Percentiles rank a stretch among this genome's conserved stretches.
Evolutionary conservation across 2,888 invertebrate species (phyloP).

Genomic region (Cosmia trapezina): DNA sequence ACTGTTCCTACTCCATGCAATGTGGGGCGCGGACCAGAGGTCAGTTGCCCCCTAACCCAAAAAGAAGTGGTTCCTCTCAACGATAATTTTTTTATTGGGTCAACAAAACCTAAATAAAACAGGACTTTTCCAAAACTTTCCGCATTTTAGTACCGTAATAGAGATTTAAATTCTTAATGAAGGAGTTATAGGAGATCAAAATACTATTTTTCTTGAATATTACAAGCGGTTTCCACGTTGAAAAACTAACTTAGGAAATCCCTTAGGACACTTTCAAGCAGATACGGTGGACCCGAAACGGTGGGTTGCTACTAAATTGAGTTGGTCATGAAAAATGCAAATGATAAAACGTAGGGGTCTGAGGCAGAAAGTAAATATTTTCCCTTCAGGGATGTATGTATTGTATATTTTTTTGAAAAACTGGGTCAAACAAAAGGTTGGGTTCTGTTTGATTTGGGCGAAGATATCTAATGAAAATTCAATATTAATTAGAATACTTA

Average conservation of each 20-base stretch:
- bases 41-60: no score
- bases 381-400: conserved; percentile 36
- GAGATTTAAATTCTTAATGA: conserved; percentile 42
- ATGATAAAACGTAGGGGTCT: conserved; percentile 65
- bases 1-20: no score
- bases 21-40: no score
- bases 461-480: conserved; percentile 48
- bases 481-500: conserved; percentile 52
- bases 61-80: neutral
- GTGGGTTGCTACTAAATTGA: conserved; percentile 69
- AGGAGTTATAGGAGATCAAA: conserved; percentile 58
- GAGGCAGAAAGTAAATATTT: conserved; percentile 58
- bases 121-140: conserved; percentile 2
- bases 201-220: conserved; percentile 63
- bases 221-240: conserved; percentile 49
- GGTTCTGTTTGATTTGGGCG: conserved; percentile 25
- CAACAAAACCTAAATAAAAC: conserved; percentile 4
- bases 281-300: conserved; percentile 63
- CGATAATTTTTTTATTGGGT: neutral
- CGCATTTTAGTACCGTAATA: conserved; percentile 27
- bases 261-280: conserved; percentile 63
- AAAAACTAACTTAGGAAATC: conserved; percentile 63
- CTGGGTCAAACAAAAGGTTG: conserved; percentile 46
- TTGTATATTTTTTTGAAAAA: conserved; percentile 47
- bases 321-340: conserved; percentile 71